Evolutionary conservation across 2,888 invertebrate genomes (phyloP), one percentile per base, ranked within the genome.

Genomic region (Polymixis lichenea): DNA sequence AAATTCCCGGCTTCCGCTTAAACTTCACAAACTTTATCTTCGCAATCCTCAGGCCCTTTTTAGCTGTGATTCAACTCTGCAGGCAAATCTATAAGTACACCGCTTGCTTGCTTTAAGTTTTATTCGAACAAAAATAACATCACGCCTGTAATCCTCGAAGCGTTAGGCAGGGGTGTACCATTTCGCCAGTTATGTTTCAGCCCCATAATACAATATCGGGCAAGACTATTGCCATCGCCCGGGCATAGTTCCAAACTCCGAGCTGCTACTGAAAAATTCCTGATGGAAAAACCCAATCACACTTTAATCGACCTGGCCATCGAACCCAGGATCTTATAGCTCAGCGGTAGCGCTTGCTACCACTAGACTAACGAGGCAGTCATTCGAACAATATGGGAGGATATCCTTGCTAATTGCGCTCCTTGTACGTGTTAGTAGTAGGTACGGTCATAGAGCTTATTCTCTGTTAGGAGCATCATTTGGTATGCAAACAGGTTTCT

Each of bases 11-110:
- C 74, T 72, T 75, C 72, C 65, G 60, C 61, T 69, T n/a, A n/a
- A 70, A 83, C 58, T 82, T 85, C 25, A 65, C 43, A 76, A 80
- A 84, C 65, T 84, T 72, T 61, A 85, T 80, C 72, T 72, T 66
- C 25, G 64, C 77, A 75, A 58, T 71, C 60, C 66, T 38, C 82
- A 73, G 28, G n/a, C 51, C 60, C 68, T 75, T 68, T 70, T 73
- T 49, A 70, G 55, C 62, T 55, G 58, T 72, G 82, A 81, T 64
- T 83, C 72, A 81, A 67, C 32, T 65, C 25, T 58, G 49, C 19
- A 55, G 60, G 38, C 43, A 43, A n/a, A 49, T 68, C 61, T 68
- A 68, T 70, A 82, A 8, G 53, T 61, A 32, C 32, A 56, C 8
- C n/a, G 56, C n/a, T 61, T 38, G 46, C 22, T 65, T n/a, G 46